Evolutionary conservation across 1,140 invertebrate species (phyloP), one percentile per base, ranked within the genome.

Genomic region (Bombus difficillimus): DNA sequence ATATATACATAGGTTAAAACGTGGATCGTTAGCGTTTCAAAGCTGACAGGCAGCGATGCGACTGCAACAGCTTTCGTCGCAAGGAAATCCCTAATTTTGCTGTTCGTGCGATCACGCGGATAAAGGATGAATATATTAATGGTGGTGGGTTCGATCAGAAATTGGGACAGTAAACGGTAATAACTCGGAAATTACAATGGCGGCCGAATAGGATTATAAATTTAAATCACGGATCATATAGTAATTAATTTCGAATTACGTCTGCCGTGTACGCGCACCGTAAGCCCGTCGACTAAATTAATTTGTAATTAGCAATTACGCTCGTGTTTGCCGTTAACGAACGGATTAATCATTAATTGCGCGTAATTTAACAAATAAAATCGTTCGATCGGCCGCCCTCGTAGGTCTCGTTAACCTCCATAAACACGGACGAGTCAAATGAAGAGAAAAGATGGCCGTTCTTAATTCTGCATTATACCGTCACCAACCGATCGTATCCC

Each of bases 211-310:
- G 88, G 85, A 89, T 89, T 89, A 89, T 89, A 89, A 89, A 89
- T 89, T 89, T 89, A 89, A 89, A 89, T 89, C 88, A 89, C 85
- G 88, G 86, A 77, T 89, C 85, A 89, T 86, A 86, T 83, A 89
- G 88, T 86, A 89, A 89, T 89, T 89, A 89, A 89, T 89, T 89
- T 86, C 88, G 73, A 89, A 89, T 89, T 89, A 89, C 84, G 88
- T 72, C 74, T 66, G 71, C 72, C 43, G 78, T 71, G 82, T 85
- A 84, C 79, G 64, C 82, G 68, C 28, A 4, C 37, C 28, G 66
- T 72, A 79, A 78, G 81, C 76, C 72, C 34, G 72, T 47, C 59
- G 85, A 89, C 88, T 89, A 89, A 89, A 89, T 89, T 88, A 89
- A 89, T 89, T 89, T 89, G 85, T 89, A 89, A 89, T 89, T 89